phyloP scores from a whole-genome alignment of 2,888 invertebrate species.

The Agrotis clavis region DNA sequence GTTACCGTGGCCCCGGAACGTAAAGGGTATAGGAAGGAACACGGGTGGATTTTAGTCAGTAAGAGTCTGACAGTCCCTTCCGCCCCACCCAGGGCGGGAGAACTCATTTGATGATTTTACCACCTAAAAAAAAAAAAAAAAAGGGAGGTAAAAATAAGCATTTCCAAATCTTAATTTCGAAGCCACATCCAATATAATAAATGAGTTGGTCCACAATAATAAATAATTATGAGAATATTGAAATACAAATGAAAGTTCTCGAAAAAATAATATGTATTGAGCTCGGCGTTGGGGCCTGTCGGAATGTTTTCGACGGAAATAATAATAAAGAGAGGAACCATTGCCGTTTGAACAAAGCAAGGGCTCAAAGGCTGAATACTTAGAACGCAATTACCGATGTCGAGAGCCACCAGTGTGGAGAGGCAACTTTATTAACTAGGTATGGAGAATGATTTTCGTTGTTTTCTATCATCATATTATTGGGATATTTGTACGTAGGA shows the following conservation, averaged over 20 bases:
- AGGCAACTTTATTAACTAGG: conserved; percentile 67
- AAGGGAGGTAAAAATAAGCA: background rate
- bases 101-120: too few species aligned
- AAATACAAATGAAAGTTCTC: conserved; percentile 68
- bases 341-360: conserved; percentile 78
- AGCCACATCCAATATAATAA: conserved; percentile 36
- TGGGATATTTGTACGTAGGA: background rate
- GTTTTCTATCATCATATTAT: conserved; percentile 14
- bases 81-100: too few species aligned
- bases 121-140: too few species aligned
- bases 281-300: conserved; percentile 58
- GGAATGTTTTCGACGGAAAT: conserved; percentile 80
- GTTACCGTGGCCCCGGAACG: too few species aligned
- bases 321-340: conserved; percentile 79
- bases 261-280: conserved; percentile 76
- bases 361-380: conserved; percentile 78
- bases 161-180: conserved; percentile 12
- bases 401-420: conserved; percentile 62
- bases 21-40: too few species aligned
- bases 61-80: too few species aligned
- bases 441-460: conserved; percentile 38
- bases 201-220: conserved; percentile 41
- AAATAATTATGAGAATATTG: conserved; percentile 68
- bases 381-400: conserved; percentile 80
- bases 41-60: too few species aligned